Evolutionary conservation across 37 sponge, comb jelly and placozoan genomes (phyloP).

Genomic region (Chondrosia reniformis): DNA sequence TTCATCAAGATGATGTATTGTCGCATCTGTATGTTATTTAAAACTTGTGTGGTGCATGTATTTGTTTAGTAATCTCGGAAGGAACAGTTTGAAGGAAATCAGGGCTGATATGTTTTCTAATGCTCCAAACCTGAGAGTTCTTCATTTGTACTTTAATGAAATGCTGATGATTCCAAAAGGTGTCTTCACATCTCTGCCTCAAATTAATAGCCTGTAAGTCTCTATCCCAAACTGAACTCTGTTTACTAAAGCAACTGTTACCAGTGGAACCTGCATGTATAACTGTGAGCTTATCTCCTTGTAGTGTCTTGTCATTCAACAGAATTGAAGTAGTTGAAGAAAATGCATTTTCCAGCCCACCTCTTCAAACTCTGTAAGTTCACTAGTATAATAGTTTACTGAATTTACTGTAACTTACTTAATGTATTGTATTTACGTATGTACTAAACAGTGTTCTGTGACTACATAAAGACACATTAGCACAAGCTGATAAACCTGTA

Average conservation of each 20-base stretch:
- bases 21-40: not conserved
- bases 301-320: slow-evolving; percentile 15
- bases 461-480: too few relatives aligned
- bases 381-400: too few relatives aligned
- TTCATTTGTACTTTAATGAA: slow-evolving; percentile 4
- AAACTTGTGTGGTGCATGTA: not conserved
- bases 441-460: too few relatives aligned
- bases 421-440: too few relatives aligned
- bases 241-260: not conserved
- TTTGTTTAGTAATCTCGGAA: slow-evolving; percentile 2
- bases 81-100: not conserved
- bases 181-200: not conserved
- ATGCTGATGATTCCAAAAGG: not conserved
- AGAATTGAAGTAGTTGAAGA: slow-evolving; percentile 5
- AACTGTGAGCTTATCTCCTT: not conserved
- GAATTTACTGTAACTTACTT: too few relatives aligned
- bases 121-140: not conserved
- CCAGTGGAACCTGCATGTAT: not conserved
- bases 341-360: slow-evolving; percentile 14
- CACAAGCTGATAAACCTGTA: too few relatives aligned
- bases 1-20: not conserved
- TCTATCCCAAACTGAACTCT: not conserved
- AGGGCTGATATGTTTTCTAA: slow-evolving; percentile 1
- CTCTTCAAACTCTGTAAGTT: slow-evolving; percentile 1
- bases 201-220: not conserved